Evolutionary conservation across 2,888 invertebrate species (phyloP), one percentile per base, ranked within the genome.

Genomic region (Ceratothoa steindachneri): DNA sequence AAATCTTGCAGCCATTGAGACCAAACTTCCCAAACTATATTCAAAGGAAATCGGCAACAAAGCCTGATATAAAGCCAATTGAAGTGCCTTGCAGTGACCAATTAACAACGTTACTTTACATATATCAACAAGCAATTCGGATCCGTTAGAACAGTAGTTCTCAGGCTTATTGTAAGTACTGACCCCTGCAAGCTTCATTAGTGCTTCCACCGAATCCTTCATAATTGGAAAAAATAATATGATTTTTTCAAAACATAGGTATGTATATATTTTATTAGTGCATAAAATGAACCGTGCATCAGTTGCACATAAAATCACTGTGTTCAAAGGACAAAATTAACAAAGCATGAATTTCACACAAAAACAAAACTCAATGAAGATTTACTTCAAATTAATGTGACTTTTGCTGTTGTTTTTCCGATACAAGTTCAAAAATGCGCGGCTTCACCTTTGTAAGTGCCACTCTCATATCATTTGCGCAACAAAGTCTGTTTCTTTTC

Each of bases 391-490:
- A 71, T 74, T 53, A 71, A 65, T 74, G 66, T 70, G 65, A 74
- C 69, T 70, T 70, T 71, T 71, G 65, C 53, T 74, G 73, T 73
- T 51, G 70, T 30, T 24, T 30, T 55, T 74, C 52, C 60, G 74
- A 70, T 19, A 66, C 70, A 41, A 74, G 1, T 74, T 74, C 64
- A 73, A 41, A 69, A 73, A 69, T 73, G 69, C 30, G 2, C 29
- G 65, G 65, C 70, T 73, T 73, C 69, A 73, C 65, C 73, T 65
- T 71, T 29, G 65, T 64, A 74, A 74, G 74, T 74, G 65, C 66
- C 51, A 70, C 67, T 66, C 66, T 65, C 53, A 72, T 64, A 67
- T 52, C 65, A 76, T 67, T 73, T 73, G 72, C 30, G 24, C 72
- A 73, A 55, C 55, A 30, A 70, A 70, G 31, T 67, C 52, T 75